Evolutionary conservation across 2,888 invertebrate species (phyloP).

Genomic region (Blera fallax): DNA sequence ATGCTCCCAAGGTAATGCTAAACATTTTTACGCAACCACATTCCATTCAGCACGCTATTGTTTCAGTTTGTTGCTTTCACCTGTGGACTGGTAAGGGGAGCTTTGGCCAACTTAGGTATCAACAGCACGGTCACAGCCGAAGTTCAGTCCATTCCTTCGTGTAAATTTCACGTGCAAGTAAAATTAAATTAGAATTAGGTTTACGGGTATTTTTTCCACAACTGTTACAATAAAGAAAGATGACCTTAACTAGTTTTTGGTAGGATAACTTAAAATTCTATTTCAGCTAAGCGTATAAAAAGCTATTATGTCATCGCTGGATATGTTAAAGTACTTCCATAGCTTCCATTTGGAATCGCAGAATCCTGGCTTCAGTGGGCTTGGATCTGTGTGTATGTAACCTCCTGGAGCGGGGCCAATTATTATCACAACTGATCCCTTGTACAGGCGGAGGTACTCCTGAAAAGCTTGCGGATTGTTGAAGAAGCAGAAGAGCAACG

Average conservation of each 20-base stretch:
- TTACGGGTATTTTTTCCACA: neutral
- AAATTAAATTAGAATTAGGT: slow-evolving; percentile 84
- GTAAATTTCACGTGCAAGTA: slow-evolving; percentile 95
- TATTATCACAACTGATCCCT: slow-evolving; percentile 87
- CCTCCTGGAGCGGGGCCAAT: slow-evolving; percentile 87
- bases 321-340: slow-evolving; percentile 84
- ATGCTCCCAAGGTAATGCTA: slow-evolving; percentile 89
- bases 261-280: neutral
- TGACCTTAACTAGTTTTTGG: no score
- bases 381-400: slow-evolving; percentile 87
- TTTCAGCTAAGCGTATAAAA: slow-evolving; percentile 82
- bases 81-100: slow-evolving; percentile 97
- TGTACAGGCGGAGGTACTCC: slow-evolving; percentile 85
- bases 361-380: slow-evolving; percentile 85
- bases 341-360: slow-evolving; percentile 83
- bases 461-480: slow-evolving; percentile 87
- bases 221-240: slow-evolving; percentile 27
- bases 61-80: slow-evolving; percentile 94
- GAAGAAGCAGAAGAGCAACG: slow-evolving; percentile 91
- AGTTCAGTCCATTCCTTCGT: slow-evolving; percentile 94
- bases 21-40: neutral
- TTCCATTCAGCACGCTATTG: slow-evolving; percentile 14
- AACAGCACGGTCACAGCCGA: slow-evolving; percentile 97
- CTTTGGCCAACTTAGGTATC: slow-evolving; percentile 96
- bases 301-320: slow-evolving; percentile 86